These are phyloP conservation scores for Atethmia centrago DNA, from an alignment of 2,888 invertebrate genomes.

Conservation along the genomic window DNA sequence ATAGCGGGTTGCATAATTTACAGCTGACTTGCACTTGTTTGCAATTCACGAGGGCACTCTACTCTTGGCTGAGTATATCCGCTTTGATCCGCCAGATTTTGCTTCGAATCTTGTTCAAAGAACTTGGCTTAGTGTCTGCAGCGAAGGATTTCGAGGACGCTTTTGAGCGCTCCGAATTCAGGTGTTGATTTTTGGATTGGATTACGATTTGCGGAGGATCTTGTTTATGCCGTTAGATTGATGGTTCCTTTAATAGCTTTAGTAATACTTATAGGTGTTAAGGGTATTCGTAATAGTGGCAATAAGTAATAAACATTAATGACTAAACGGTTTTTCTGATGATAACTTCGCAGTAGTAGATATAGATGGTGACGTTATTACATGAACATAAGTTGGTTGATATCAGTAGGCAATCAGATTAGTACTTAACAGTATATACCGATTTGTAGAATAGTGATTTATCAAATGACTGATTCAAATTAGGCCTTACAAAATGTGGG, in stretches of 20 bases:
- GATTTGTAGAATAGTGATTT: background rate
- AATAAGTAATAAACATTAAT: slow-evolving; percentile 12
- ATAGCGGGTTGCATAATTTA: slow-evolving; percentile 62
- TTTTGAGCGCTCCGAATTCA: slow-evolving; percentile 25
- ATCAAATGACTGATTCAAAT: background rate
- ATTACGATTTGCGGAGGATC: background rate
- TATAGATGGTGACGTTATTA: background rate
- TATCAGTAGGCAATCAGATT: background rate
- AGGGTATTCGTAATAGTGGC: background rate
- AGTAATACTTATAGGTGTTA: background rate
- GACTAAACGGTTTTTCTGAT: slow-evolving; percentile 4
- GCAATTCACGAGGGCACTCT: slow-evolving; percentile 49
- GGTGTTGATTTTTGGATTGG: slow-evolving; percentile 24
- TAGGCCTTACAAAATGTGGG: background rate
- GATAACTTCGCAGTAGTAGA: background rate
- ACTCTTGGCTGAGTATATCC: slow-evolving; percentile 45
- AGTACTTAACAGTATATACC: background rate
- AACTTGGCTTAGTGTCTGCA: slow-evolving; percentile 38
- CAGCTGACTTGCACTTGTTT: slow-evolving; percentile 58
- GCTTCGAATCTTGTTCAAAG: slow-evolving; percentile 51
- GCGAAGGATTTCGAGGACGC: slow-evolving; percentile 40
- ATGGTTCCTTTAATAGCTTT: background rate
- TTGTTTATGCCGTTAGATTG: slow-evolving; percentile 3
- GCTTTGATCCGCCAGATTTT: slow-evolving; percentile 57
- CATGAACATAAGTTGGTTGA: background rate